Base-by-base conservation (phyloP, 1,140 invertebrate genomes). In the Argopecten irradians region DNA sequence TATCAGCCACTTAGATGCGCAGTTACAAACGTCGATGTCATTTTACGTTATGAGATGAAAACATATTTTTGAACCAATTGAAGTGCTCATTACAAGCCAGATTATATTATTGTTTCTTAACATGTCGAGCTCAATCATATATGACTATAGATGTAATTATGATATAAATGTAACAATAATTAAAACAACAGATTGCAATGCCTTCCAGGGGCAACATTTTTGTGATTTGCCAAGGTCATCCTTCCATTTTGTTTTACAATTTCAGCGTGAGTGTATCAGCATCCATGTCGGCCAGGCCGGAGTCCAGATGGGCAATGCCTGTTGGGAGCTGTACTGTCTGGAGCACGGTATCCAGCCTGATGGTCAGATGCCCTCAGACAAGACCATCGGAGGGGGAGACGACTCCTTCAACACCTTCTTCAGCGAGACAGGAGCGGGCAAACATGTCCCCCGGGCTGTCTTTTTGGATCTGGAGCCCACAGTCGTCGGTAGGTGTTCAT, bases 331-430 rank as follows among this genome's bases (percentile, higher is more conserved):
- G 84, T 92, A 92, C 88, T 92, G 91, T 71, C 91, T 97, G 96
- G 96, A 98, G 95, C 98, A 98, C 95, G 97, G 97, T 34, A 98
- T 98, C 94, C 97, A 98, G 94, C 97, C 97, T 82, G 97, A 98
- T 95, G 98, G 98, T 5, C 96, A 96, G 87, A 94, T 95, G 90
- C 92, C 92, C 84, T 89, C 90, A 84, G 93, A 94, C 84, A 93
- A 92, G 88, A 92, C 91, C 32, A 89, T 91, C 83, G 89, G 87
- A 34, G 88, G 89, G 14, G 88, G 88, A 22, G 90, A 91, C 84
- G 89, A 91, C 86, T 92, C 91, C 41, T 92, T 92, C 88, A 91
- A 92, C 87, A 92, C 92, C 16, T 93, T 93, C 91, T 93, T 93
- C 90, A 91, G 89, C 86, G 91, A 93, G 88, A 90, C 90, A 55